Evolutionary conservation across 2,888 invertebrate genomes (phyloP), one percentile per base, ranked within the genome.

Genomic region (Coelinius sp.): DNA sequence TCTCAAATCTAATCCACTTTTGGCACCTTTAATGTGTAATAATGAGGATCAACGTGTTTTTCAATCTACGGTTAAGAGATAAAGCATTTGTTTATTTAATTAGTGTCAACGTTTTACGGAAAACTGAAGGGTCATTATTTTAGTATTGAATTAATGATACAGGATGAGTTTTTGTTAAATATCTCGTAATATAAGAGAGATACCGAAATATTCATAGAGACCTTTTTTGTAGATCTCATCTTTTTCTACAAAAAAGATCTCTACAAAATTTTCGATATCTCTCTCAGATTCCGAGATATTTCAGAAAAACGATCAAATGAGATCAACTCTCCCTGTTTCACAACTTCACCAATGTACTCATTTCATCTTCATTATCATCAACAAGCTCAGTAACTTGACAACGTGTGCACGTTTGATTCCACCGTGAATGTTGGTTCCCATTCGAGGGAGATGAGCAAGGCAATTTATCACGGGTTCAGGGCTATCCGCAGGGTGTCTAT

Each of bases 401-500:
- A 41, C 25, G 14, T 56, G 35, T 20, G 31, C n/a, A 35, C 67
- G 52, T 52, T 52, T 20, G 10, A 52, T 12, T 46, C 6, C 31
- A 31, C 41, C 41, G 41, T 41, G 12, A n/a, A n/a, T 41, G 5
- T 38, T 41, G 1, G 10, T 41, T n/a, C n/a, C n/a, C n/a, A n/a
- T n/a, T 41, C 41, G 41, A 31, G 31, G 41, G 41, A 41, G 10
- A n/a, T n/a, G 41, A 10, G 4, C 6, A 10, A 35, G 41, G 41
- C 41, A 41, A 41, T 41, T 41, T n/a, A 41, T 41, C 41, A 41
- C 41, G 41, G 12, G n/a, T 41, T 41, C 14, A n/a, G 14, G 53
- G 27, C 24, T 25, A 25, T 24, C 53, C 53, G 25, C 53, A 53
- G 53, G 25, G 27, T 53, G n/a, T 53, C 53, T 53, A 53, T 53